These are phyloP conservation scores for Elegia similella DNA, from an alignment of 2,888 invertebrate species.

Conservation along the genomic window DNA sequence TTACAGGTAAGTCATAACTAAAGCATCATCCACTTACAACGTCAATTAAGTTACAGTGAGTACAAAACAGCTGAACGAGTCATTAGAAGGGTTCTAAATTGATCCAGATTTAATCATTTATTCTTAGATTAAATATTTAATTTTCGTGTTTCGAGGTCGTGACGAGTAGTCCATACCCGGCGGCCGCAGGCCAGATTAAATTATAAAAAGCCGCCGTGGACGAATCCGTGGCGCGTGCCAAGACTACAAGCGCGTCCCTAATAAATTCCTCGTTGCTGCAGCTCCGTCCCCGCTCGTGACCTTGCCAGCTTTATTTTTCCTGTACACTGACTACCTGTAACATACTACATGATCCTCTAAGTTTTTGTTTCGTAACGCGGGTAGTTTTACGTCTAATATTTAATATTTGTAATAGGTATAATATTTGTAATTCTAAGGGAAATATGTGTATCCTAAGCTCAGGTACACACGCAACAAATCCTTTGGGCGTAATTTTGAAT, in stretches of 20 bases:
- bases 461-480: too few species aligned
- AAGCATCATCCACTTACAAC: too few species aligned
- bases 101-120: not conserved
- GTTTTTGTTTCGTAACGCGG: not conserved
- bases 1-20: too few species aligned
- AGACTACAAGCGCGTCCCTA: conserved; percentile 28
- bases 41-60: too few species aligned
- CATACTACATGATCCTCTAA: conserved; percentile 1
- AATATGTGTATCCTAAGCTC: too few species aligned
- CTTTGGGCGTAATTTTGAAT: too few species aligned
- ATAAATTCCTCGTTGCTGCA: conserved; percentile 13
- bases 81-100: not conserved
- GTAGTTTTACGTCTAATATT: too few species aligned
- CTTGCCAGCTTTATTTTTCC: not conserved
- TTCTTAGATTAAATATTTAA: not conserved
- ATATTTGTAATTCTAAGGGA: too few species aligned
- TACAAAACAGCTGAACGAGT: too few species aligned
- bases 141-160: not conserved
- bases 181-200: conserved; percentile 46
- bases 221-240: conserved; percentile 52
- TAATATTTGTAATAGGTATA: too few species aligned
- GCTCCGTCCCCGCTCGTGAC: not conserved
- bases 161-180: not conserved
- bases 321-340: conserved; percentile 5
- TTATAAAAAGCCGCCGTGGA: conserved; percentile 54